Evolutionary conservation across 2,888 invertebrate genomes (phyloP), one percentile per base, ranked within the genome.

Genomic region (Hoplodrina ambigua): DNA sequence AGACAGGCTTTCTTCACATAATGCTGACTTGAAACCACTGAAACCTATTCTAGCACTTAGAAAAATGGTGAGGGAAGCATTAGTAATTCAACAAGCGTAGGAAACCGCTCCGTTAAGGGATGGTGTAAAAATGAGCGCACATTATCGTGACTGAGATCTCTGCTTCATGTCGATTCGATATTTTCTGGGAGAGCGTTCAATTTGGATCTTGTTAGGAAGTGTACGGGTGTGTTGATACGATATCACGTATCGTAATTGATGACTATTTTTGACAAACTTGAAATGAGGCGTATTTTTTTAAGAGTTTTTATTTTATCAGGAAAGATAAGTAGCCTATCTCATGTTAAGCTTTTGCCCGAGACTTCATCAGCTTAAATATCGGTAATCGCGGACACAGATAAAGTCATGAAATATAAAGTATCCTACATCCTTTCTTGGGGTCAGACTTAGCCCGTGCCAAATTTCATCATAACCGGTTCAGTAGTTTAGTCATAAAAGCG

Each of bases 41-140:
- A 37, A 71, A 67, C 54, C 66, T 50, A 75, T 56, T 74, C 53
- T 46, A 55, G 59, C 63, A 80, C 69, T 72, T 69, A 75, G 68
- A 77, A 77, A 80, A 81, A 78, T 83, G 75, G 71, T 67, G 69
- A 25, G 70, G 33, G 64, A 33, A 56, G 72, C 74, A 83, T 83
- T 83, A 83, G 76, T 73, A 52, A 82, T 83, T 82, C 83, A 76
- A 49, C 53, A 54, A 53, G 64, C 78, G 82, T 76, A 66, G 60
- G 30, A 56, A 83, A 78, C 69, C 64, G 76, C 70, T 82, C 80
- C 33, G 75, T 80, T 77, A 80, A 58, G 33, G 33, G 69, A 67
- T 83, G 71, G 64, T 64, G 80, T 82, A 83, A 74, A 83, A 83
- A 83, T 83, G 78, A 76, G 80, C 55, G 41, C 64, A 69, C 83